Conservation (phyloP, 1,140 invertebrate genomes). For the Listronotus oregonensis region DNA sequence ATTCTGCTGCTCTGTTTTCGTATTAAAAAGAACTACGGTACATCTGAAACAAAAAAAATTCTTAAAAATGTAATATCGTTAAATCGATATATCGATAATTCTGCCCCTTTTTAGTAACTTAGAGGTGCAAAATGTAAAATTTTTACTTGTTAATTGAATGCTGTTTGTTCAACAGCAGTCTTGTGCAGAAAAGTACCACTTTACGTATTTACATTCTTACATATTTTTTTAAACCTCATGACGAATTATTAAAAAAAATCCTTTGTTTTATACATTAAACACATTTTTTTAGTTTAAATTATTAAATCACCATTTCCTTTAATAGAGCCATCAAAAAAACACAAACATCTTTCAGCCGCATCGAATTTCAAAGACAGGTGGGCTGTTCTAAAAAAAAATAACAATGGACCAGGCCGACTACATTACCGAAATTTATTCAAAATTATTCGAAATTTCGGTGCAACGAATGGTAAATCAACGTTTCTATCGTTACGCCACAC, state of each 20-base stretch:
- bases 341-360: not conserved
- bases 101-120: no score
- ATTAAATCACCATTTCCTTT: constrained; percentile 11
- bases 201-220: no score
- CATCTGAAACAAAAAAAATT: constrained; percentile 70
- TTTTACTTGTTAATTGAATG: no score
- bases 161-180: no score
- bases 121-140: no score
- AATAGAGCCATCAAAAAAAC: constrained; percentile 21
- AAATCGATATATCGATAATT: no score
- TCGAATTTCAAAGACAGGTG: not conserved
- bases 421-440: constrained; percentile 12
- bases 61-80: no score
- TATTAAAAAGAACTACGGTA: constrained; percentile 91
- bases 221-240: no score
- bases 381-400: constrained; percentile 3
- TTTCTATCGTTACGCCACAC: constrained; percentile 1
- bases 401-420: constrained; percentile 17
- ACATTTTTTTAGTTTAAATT: not conserved
- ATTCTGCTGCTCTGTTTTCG: constrained; percentile 82
- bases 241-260: no score
- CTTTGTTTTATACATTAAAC: no score
- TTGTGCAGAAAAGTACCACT: no score
- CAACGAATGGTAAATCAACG: constrained; percentile 1
- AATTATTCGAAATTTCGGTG: constrained; percentile 15